Evolutionary conservation across 2,888 invertebrate genomes (phyloP), one percentile per base, ranked within the genome.

Genomic region (Frankliniella intonsa): DNA sequence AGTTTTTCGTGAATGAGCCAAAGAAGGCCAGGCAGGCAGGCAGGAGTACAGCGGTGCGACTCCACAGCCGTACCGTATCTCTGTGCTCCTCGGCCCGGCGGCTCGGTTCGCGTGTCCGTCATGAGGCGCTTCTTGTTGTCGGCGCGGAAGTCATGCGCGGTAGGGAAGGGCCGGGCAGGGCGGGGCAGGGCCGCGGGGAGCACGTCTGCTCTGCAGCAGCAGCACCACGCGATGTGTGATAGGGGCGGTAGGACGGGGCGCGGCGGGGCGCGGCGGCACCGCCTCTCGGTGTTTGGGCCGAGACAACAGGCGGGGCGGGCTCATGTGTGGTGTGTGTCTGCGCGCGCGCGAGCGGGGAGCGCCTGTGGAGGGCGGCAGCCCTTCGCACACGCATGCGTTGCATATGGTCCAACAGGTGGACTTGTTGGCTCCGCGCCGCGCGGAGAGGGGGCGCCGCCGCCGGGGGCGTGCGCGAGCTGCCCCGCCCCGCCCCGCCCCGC

Each of bases 371-470:
- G 69, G 8, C 69, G 69, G 25, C 69, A 76, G 25, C 69, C 69
- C 62, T 17, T 25, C 69, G 69, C 69, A 25, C 25, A 25, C 12
- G 22, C 69, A 76, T 25, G 69, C 69, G 69, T 76, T 76, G 69
- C 69, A 76, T 76, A 76, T 76, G 69, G 69, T 25, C 69, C 69
- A 76, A 76, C 69, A 76, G 69, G 69, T 76, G 69, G 25, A 76
- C 69, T 76, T 76, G 69, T 76, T 76, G 69, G 69, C 25, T 8
- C 22, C 69, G 9, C 9, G 22, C 22, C 69, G 22, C 69, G 69
- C 9, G 69, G 55, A 14, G 55, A 7, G 55, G 55, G 55, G 55
- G 5, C 17, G 14, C 11, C 11, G 55, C 14, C 55, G 14, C 25
- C 22, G 69, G 69, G 69, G 69, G 69, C 55, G 14, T 55, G 22